Evolutionary conservation across 2,888 invertebrate genomes (phyloP), one percentile per base, ranked within the genome.

Genomic region (Lottia scabra): DNA sequence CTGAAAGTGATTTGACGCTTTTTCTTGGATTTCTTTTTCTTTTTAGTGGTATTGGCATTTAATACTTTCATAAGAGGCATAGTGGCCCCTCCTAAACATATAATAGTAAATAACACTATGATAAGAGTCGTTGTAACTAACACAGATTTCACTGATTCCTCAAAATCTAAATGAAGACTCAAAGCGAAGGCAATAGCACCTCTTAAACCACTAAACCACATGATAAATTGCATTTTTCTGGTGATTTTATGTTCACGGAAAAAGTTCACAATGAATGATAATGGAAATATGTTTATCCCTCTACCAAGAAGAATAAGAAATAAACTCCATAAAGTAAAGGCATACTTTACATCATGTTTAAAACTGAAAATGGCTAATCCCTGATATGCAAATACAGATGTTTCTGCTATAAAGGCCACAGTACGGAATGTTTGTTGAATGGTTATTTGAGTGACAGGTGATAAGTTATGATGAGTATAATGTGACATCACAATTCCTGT

Each of bases 401-500:
- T 99, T 91, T 99, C 99, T 74, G 92, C 98, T 78, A 99, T 97
- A 87, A 99, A 99, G 2, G 99, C 96, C 74, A 99, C 91, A 0
- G 99, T 99, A 85, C 98, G 92, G 93, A 99, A 96, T 0, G 98
- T 99, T 90, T 99, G 98, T 89, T 99, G 98, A 95, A 99, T 98
- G 6, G 99, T 99, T 68, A 99, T 98, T 91, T 99, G 99, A 0
- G 99, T 98, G 26, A 99, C 95, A 0, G 99, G 98, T 0, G 98
- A 98, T 63, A 99, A 91, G 90, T 99, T 99, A 87, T 96, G 96
- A 91, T 99, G 99, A 16, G 99, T 99, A 90, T 99, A 99, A 90
- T 99, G 99, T 0, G 98, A 98, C 99, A 99, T 99, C 0, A 98
- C 98, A 87, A 99, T 97, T 10, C 99, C 99, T 91, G 98, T 98